These are phyloP conservation scores for Habropoda laboriosa DNA, from an alignment of 1,140 invertebrate species.

Conservation along the genomic window DNA sequence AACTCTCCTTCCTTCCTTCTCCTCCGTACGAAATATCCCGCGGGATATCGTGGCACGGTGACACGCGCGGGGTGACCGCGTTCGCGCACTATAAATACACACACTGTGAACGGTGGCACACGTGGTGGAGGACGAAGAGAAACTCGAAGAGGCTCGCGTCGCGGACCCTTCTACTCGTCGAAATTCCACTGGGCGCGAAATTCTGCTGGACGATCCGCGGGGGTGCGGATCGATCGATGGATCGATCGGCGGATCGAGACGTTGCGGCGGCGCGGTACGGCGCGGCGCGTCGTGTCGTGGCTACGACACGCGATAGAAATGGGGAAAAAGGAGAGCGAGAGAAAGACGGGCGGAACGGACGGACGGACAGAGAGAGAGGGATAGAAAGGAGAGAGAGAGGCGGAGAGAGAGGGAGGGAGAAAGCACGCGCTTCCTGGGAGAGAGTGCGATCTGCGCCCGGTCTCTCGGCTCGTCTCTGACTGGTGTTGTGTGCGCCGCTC, in stretches of 20 bases:
- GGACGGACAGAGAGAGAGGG: slow-evolving; percentile 24
- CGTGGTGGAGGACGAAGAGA: slow-evolving; percentile 17
- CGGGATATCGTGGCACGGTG: background rate
- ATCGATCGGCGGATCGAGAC: background rate
- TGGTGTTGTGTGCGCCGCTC: slow-evolving; percentile 67
- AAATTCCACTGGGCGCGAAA: background rate
- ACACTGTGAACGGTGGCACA: background rate
- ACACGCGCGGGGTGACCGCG: slow-evolving; percentile 7
- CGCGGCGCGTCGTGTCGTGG: slow-evolving; percentile 36
- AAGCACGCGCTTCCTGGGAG: slow-evolving; percentile 56
- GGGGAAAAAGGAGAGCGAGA: slow-evolving; percentile 32
- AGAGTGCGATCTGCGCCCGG: slow-evolving; percentile 66
- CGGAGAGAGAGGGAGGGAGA: slow-evolving; percentile 16
- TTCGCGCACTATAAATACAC: slow-evolving; percentile 38
- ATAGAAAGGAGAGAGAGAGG: background rate
- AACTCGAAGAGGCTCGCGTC: background rate
- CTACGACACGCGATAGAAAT: slow-evolving; percentile 17
- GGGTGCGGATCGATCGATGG: slow-evolving; percentile 6
- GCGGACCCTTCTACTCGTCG: background rate
- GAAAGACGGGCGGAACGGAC: background rate
- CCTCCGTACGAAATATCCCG: background rate
- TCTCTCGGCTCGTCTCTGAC: slow-evolving; percentile 80
- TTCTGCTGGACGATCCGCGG: background rate
- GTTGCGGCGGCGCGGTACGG: slow-evolving; percentile 10
- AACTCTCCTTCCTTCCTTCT: background rate